These are phyloP conservation scores for Valencia hispanica DNA, from an alignment of 2,797 vertebrate species.

Conservation along the genomic window DNA sequence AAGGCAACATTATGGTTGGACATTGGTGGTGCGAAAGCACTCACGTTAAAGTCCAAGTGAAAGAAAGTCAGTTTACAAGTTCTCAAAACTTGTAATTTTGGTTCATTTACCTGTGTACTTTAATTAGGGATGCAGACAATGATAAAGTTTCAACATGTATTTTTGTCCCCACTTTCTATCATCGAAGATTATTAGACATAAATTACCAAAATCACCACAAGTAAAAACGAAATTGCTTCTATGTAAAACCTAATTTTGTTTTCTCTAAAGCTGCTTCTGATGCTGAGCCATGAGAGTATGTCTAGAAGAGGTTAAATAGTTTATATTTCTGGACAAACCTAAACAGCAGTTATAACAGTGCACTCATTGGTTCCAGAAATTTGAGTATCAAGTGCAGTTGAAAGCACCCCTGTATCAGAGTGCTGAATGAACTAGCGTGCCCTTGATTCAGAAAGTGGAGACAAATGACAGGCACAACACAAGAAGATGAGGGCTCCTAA, in stretches of 20 bases:
- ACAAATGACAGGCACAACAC: conserved; percentile 60
- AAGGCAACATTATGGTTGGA: too few relatives aligned
- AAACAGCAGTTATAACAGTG: conserved; percentile 68
- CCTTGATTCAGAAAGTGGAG: conserved; percentile 39
- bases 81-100: background rate
- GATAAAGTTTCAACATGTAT: background rate
- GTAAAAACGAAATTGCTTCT: conserved; percentile 1
- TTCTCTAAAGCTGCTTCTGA: background rate
- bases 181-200: background rate
- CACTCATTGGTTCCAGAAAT: conserved; percentile 69
- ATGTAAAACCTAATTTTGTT: background rate
- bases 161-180: background rate
- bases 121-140: background rate
- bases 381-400: conserved; percentile 68
- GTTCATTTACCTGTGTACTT: background rate
- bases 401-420: conserved; percentile 47
- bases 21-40: background rate
- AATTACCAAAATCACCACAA: background rate
- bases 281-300: conserved; percentile 20
- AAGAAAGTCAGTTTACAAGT: background rate
- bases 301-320: conserved; percentile 19
- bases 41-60: background rate
- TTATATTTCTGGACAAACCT: conserved; percentile 3
- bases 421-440: conserved; percentile 59
- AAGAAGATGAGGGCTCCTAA: conserved; percentile 50